Conservation (phyloP, 2,888 invertebrate species). For the Eumacrocentrus americanus region DNA sequence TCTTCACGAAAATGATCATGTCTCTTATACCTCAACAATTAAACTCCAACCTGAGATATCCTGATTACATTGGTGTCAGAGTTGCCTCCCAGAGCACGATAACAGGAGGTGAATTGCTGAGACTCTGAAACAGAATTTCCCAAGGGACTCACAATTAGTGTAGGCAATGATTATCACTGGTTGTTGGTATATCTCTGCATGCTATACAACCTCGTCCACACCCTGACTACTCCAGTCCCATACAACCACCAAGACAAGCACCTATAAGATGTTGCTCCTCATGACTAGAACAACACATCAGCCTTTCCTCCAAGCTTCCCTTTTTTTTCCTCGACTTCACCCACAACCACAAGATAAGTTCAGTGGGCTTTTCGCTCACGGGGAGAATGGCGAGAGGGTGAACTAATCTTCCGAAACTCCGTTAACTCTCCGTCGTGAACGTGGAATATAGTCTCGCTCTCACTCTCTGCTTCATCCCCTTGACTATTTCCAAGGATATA, state of each 20-base stretch:
- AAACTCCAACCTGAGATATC: too few species aligned
- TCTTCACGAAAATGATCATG: too few species aligned
- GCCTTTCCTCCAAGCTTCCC: too few species aligned
- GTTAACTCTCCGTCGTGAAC: slow-evolving; percentile 32
- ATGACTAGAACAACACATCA: too few species aligned
- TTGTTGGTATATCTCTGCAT: slow-evolving; percentile 27
- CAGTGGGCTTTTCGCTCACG: slow-evolving; percentile 28
- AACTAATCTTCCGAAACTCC: slow-evolving; percentile 40
- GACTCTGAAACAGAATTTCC: slow-evolving; percentile 24
- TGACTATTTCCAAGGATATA: slow-evolving; percentile 14
- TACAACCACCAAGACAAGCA: too few species aligned
- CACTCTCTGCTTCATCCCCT: slow-evolving; percentile 9
- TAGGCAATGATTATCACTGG: slow-evolving; percentile 20
- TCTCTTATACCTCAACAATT: too few species aligned
- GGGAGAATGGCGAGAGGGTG: slow-evolving; percentile 29
- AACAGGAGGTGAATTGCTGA: too few species aligned
- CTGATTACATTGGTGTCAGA: too few species aligned
- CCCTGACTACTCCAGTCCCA: background rate
- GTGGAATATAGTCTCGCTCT: slow-evolving; percentile 6
- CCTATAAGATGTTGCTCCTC: too few species aligned
- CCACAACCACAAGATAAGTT: slow-evolving; percentile 27
- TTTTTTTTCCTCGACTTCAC: slow-evolving; percentile 23
- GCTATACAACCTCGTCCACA: slow-evolving; percentile 17
- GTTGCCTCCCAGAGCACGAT: too few species aligned
- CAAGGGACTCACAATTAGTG: slow-evolving; percentile 28